Conservation (phyloP, 2,797 vertebrate species). For the Malacoctenus gilli region DNA sequence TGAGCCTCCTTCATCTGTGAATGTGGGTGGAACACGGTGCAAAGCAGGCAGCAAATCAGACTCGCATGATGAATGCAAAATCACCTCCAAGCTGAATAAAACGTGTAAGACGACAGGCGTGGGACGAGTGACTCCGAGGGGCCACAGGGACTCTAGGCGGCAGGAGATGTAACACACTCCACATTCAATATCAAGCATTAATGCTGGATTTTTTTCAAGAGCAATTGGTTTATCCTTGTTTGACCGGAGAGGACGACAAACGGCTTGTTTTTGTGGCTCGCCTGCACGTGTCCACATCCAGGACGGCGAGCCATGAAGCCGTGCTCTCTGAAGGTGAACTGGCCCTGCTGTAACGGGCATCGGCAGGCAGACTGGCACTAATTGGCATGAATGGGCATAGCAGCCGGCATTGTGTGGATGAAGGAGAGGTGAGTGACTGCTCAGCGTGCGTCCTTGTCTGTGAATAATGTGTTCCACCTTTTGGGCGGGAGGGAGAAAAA, state of each 20-base stretch:
- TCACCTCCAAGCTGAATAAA: constrained; percentile 11
- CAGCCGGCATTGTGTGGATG: constrained; percentile 44
- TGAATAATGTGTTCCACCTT: constrained; percentile 65
- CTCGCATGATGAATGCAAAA: constrained; percentile 12
- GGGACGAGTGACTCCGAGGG: constrained; percentile 25
- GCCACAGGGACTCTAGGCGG: constrained; percentile 27
- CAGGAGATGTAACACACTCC: too few species aligned
- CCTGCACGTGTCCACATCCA: constrained; percentile 17
- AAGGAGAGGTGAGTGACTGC: constrained; percentile 55
- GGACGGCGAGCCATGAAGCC: constrained; percentile 23
- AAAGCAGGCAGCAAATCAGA: constrained; percentile 17
- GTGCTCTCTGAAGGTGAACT: constrained; percentile 43
- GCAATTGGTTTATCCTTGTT: not conserved
- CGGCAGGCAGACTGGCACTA: constrained; percentile 48
- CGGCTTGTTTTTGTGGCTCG: not conserved
- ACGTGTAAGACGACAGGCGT: constrained; percentile 48
- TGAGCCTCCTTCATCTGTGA: not conserved
- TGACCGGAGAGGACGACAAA: constrained; percentile 5
- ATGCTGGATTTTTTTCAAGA: constrained; percentile 15
- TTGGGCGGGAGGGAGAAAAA: too few species aligned
- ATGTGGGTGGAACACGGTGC: constrained; percentile 10
- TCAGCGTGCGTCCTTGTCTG: constrained; percentile 62
- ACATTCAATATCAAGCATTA: constrained; percentile 9
- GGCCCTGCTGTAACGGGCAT: constrained; percentile 28
- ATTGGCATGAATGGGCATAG: constrained; percentile 58